Conservation (phyloP, 2,113 vertebrate species). For the Elaphurus davidianus region DNA sequence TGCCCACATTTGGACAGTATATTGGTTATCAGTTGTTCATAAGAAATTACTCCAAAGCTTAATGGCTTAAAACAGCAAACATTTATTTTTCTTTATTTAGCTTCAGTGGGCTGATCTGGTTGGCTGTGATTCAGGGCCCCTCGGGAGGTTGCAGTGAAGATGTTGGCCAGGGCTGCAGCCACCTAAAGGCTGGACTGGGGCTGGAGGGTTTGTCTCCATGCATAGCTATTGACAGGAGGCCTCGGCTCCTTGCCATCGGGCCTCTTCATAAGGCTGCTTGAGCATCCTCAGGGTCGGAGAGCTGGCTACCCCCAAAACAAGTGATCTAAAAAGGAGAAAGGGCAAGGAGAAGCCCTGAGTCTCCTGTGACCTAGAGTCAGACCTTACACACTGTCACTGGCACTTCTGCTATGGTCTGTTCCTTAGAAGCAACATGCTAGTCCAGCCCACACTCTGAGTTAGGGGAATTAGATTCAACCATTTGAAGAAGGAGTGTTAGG, state of each 20-base stretch:
- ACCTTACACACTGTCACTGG: not conserved
- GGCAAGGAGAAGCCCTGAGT: not conserved
- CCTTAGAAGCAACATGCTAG: not conserved
- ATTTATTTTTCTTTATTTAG: not conserved
- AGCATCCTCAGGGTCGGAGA: not conserved
- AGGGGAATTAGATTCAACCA: not conserved
- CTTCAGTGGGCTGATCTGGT: not conserved
- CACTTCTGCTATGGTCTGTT: not conserved
- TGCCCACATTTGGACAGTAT: not conserved
- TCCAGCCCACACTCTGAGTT: not conserved
- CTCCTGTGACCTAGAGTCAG: not conserved
- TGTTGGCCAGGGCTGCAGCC: not conserved
- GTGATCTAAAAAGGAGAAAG: not conserved
- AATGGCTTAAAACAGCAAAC: not conserved
- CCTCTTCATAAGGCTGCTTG: not conserved
- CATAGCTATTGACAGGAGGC: not conserved
- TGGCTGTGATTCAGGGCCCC: not conserved
- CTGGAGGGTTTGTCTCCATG: not conserved
- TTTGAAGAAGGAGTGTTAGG: not conserved
- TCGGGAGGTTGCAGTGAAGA: not conserved
- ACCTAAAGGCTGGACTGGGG: not conserved
- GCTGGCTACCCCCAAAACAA: not conserved
- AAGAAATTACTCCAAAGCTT: not conserved
- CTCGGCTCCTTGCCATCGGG: not conserved
- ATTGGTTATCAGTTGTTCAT: not conserved